Evolutionary conservation across 2,113 vertebrate species (phyloP).

Genomic region (cattle (Bos taurus)): DNA sequence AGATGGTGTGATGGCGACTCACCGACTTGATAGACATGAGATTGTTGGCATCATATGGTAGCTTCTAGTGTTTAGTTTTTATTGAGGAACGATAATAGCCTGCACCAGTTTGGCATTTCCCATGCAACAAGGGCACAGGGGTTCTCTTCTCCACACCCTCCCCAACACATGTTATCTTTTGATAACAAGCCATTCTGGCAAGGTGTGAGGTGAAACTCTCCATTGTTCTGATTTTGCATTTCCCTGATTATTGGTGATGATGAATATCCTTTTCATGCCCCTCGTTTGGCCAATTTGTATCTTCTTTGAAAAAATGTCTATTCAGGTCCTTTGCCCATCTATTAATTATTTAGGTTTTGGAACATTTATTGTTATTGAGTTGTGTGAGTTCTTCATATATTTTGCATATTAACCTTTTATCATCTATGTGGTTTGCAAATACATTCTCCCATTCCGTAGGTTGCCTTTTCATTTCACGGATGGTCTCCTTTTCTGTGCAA

Average conservation of each 20-base stretch:
- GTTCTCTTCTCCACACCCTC: not conserved
- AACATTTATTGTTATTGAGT: not conserved
- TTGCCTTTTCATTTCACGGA: not conserved
- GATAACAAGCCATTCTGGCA: not conserved
- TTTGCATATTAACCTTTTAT: not conserved
- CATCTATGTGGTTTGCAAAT: not conserved
- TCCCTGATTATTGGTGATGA: not conserved
- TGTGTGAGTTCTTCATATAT: not conserved
- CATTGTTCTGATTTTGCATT: not conserved
- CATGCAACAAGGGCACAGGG: too few relatives aligned
- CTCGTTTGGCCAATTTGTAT: not conserved
- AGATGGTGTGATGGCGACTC: too few relatives aligned
- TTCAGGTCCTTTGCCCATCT: not conserved
- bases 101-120: not conserved
- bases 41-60: not conserved
- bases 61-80: not conserved
- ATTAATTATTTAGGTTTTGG: not conserved
- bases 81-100: not conserved
- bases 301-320: not conserved
- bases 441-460: not conserved
- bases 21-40: not conserved
- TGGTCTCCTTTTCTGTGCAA: not conserved
- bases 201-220: not conserved
- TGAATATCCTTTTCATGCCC: not conserved
- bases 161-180: not conserved